phyloP scores from a whole-genome alignment of 2,888 invertebrate species.

The Pantelozetes paolii region DNA sequence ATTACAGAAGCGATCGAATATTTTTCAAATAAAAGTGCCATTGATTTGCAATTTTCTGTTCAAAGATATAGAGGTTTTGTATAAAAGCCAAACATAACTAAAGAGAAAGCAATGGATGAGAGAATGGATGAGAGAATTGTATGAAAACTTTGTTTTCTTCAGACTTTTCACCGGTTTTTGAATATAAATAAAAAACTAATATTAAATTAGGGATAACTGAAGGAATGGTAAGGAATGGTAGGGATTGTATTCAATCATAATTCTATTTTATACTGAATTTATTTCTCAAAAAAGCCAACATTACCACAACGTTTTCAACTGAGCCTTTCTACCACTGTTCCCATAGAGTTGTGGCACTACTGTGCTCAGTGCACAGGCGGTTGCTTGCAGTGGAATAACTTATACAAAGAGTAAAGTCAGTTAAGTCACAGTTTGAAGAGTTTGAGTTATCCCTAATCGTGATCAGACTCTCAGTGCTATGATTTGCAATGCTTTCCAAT shows the following conservation, averaged over 20 bases:
- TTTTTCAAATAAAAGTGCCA: background rate
- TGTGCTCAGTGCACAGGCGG: background rate
- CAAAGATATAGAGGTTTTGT: background rate
- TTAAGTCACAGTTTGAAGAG: slow-evolving; percentile 9
- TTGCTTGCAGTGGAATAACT: background rate
- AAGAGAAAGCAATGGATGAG: background rate
- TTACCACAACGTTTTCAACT: background rate
- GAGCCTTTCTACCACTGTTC: background rate
- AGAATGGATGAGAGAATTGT: background rate
- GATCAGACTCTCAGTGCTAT: background rate
- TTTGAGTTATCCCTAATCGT: background rate
- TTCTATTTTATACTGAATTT: background rate
- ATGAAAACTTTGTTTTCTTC: background rate
- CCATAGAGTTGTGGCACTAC: background rate
- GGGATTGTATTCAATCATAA: slow-evolving; percentile 9
- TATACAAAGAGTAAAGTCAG: slow-evolving; percentile 10
- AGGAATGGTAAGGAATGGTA: background rate
- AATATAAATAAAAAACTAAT: background rate
- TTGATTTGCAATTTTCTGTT: background rate
- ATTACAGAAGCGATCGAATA: background rate
- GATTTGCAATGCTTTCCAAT: background rate
- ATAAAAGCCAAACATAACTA: no score
- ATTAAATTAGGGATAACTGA: slow-evolving; percentile 9
- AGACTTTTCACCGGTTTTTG: background rate
- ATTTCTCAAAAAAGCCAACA: background rate